A percentile compares a stretch with the other conserved stretches of the same genome.
Conservation (phyloP, 2,888 invertebrate genomes). For the Drosophila meridiana region DNA sequence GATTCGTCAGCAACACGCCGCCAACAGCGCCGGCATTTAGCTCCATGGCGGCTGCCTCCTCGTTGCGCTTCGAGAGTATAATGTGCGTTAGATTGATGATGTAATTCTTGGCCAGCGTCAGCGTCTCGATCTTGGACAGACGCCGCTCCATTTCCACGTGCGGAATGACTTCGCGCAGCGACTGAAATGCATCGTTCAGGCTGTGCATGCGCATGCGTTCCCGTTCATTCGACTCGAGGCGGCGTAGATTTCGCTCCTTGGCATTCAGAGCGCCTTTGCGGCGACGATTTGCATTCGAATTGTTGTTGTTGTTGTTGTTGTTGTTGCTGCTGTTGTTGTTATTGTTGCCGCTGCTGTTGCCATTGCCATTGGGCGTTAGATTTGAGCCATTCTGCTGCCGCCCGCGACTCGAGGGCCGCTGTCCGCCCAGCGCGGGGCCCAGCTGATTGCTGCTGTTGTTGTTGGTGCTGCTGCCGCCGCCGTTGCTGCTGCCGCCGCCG, state of each 20-base stretch:
- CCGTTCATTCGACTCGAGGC: slow-evolving; percentile 95
- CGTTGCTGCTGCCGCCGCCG: slow-evolving; percentile 84
- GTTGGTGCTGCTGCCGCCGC: slow-evolving; percentile 79
- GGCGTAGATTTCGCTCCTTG: slow-evolving; percentile 92
- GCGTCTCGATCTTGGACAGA: slow-evolving; percentile 94
- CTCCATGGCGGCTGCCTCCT: slow-evolving; percentile 82
- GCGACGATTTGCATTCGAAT: slow-evolving; percentile 85
- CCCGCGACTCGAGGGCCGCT: slow-evolving; percentile 80
- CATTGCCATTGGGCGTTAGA: slow-evolving; percentile 28
- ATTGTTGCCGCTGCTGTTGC: slow-evolving; percentile 7
- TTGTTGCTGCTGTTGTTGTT: background rate
- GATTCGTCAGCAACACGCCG: slow-evolving; percentile 61
- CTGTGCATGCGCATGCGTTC: slow-evolving; percentile 97
- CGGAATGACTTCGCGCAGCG: slow-evolving; percentile 93
- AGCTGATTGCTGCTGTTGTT: slow-evolving; percentile 56
- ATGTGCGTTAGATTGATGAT: slow-evolving; percentile 95
- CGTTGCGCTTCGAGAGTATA: slow-evolving; percentile 91
- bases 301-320: slow-evolving; percentile 20
- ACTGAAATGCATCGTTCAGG: slow-evolving; percentile 95
- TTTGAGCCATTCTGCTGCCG: slow-evolving; percentile 59
- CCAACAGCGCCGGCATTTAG: slow-evolving; percentile 76
- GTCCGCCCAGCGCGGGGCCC: slow-evolving; percentile 36
- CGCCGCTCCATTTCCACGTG: slow-evolving; percentile 94
- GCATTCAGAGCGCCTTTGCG: slow-evolving; percentile 92
- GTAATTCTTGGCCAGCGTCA: slow-evolving; percentile 95